phyloP scores from a whole-genome alignment of 2,888 invertebrate species.

The Bombylius discolor region DNA sequence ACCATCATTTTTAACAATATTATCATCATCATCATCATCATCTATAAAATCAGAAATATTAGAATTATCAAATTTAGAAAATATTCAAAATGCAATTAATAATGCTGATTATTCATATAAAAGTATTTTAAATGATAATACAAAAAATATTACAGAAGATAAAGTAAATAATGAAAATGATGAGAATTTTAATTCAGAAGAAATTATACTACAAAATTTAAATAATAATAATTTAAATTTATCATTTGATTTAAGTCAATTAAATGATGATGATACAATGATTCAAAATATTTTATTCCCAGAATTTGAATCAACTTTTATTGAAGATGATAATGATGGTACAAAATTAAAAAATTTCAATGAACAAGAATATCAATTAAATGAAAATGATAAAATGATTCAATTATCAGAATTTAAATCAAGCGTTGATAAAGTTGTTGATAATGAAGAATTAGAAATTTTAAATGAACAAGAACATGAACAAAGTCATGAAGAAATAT shows the following conservation, averaged over 20 bases:
- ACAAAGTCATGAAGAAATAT: too few species aligned
- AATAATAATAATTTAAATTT: too few species aligned
- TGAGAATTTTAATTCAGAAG: too few species aligned
- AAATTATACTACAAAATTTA: too few species aligned
- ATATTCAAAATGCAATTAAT: neutral
- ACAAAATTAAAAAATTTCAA: neutral
- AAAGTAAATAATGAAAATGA: neutral
- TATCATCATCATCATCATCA: too few species aligned
- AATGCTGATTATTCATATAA: neutral
- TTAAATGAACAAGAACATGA: neutral
- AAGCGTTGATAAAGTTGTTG: neutral
- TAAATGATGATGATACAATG: constrained; percentile 16
- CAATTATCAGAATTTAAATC: neutral
- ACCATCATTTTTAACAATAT: too few species aligned
- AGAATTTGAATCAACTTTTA: constrained; percentile 21
- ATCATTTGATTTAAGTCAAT: too few species aligned
- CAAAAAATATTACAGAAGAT: neutral
- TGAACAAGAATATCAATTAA: neutral
- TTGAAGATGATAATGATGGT: neutral
- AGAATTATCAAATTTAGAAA: too few species aligned
- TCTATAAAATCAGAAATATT: too few species aligned
- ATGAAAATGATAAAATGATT: neutral
- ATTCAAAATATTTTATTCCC: constrained; percentile 26
- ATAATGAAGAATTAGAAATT: neutral
- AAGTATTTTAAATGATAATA: neutral